A percentile compares a stretch with the other conserved stretches of the same genome.
phyloP scores from a whole-genome alignment of 2,888 invertebrate genomes.

The Artemia sp. region DNA sequence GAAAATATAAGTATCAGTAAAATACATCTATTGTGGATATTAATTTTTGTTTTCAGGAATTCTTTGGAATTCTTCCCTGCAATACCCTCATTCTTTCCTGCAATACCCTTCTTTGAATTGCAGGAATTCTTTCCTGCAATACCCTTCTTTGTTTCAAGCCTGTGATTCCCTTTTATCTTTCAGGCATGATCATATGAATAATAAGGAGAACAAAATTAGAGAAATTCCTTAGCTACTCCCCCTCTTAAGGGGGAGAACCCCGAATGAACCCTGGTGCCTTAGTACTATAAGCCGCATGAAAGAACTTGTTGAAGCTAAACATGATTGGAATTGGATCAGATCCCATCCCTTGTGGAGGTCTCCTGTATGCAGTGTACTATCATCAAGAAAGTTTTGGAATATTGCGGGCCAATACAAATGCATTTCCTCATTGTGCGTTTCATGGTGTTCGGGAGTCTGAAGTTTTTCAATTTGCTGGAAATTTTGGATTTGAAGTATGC shows the following conservation, averaged over 20 bases:
- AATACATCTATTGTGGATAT: too few relatives aligned
- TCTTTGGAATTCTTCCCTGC: too few relatives aligned
- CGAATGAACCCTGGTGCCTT: slow-evolving; percentile 1
- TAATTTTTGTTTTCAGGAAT: too few relatives aligned
- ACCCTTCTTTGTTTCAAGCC: too few relatives aligned
- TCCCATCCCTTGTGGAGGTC: slow-evolving; percentile 26
- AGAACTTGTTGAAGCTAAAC: slow-evolving; percentile 2
- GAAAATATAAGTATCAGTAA: too few relatives aligned
- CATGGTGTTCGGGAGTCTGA: slow-evolving; percentile 29
- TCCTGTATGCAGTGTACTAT: slow-evolving; percentile 27
- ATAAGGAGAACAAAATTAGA: too few relatives aligned
- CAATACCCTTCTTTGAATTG: too few relatives aligned
- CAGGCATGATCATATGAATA: too few relatives aligned
- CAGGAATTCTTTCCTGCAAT: too few relatives aligned
- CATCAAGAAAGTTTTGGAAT: slow-evolving; percentile 25
- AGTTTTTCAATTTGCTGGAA: slow-evolving; percentile 27
- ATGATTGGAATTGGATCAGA: slow-evolving; percentile 23
- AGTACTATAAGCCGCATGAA: not conserved
- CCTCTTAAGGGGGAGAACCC: slow-evolving; percentile 9
- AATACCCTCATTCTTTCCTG: too few relatives aligned
- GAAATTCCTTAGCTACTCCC: not conserved
- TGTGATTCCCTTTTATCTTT: too few relatives aligned
- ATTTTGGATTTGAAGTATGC: slow-evolving; percentile 28
- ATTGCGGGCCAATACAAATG: slow-evolving; percentile 23
- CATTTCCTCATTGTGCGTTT: slow-evolving; percentile 26